Percentiles rank a stretch among this genome's conserved stretches.
These are phyloP conservation scores for Hymenopus coronatus DNA, from an alignment of 2,888 invertebrate species.

Conservation along the genomic window DNA sequence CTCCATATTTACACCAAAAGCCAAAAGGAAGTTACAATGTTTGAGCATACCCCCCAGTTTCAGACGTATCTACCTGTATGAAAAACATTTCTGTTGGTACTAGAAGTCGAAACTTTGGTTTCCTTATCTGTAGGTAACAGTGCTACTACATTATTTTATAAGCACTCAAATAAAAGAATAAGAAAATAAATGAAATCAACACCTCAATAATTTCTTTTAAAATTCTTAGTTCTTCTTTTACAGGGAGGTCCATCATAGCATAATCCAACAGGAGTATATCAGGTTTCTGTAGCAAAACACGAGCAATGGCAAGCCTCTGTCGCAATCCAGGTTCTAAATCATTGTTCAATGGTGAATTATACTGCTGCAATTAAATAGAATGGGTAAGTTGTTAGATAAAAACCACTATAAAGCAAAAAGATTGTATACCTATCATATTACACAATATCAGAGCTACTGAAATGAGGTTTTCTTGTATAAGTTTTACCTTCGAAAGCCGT, in stretches of 20 bases:
- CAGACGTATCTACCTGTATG: too few relatives aligned
- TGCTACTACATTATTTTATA: too few relatives aligned
- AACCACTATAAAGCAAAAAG: neutral
- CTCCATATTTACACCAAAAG: too few relatives aligned
- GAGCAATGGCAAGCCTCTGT: constrained; percentile 33
- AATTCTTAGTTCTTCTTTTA: neutral
- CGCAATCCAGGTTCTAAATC: constrained; percentile 23
- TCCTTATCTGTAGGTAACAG: too few relatives aligned
- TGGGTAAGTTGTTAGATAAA: neutral
- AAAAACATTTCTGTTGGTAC: too few relatives aligned
- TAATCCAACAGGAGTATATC: constrained; percentile 31
- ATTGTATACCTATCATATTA: neutral
- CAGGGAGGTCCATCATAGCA: constrained; percentile 23
- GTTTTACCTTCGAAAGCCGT: neutral
- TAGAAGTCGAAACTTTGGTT: too few relatives aligned
- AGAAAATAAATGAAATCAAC: neutral
- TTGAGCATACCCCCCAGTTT: too few relatives aligned
- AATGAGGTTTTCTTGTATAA: neutral
- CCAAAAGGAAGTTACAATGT: too few relatives aligned
- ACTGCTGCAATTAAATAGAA: neutral
- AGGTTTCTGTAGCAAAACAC: constrained; percentile 31
- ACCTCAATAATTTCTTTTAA: neutral
- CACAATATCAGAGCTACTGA: too few relatives aligned
- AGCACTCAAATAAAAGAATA: too few relatives aligned
- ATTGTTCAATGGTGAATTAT: constrained; percentile 26